Evolutionary conservation across 2,113 vertebrate species (phyloP).

Genomic region (Muscicapa adusta): DNA sequence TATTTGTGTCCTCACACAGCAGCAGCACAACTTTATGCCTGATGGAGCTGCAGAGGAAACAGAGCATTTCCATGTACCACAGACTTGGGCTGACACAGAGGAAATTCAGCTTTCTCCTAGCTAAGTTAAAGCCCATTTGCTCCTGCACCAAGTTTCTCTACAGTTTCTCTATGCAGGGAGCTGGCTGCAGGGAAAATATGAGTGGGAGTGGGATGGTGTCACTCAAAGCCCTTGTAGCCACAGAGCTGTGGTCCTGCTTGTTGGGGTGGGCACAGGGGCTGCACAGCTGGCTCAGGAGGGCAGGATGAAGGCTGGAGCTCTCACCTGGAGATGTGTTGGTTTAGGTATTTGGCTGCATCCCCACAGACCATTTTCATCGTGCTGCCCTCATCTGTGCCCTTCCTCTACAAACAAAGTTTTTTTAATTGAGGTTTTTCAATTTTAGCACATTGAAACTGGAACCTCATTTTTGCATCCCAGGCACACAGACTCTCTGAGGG

Average conservation of each 20-base stretch:
- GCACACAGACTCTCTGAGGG: not conserved
- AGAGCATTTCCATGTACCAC: not conserved
- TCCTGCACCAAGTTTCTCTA: not conserved
- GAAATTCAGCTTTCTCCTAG: not conserved
- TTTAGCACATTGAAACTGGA: not conserved
- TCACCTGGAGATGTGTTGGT: not conserved
- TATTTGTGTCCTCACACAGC: not conserved
- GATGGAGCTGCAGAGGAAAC: not conserved
- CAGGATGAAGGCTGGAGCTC: not conserved
- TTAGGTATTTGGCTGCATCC: not conserved
- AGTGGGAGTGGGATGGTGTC: not conserved
- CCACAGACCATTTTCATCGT: not conserved
- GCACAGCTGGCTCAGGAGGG: not conserved
- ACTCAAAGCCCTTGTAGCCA: not conserved
- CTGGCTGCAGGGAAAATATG: not conserved
- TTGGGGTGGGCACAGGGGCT: rapidly evolving
- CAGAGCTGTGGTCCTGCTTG: not conserved
- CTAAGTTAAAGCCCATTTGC: not conserved
- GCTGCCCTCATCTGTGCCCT: not conserved
- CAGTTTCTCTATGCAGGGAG: not conserved
- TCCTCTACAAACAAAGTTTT: not conserved
- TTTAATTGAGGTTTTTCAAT: not conserved
- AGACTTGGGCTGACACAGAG: not conserved
- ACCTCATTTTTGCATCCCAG: not conserved
- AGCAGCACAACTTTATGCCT: not conserved